phyloP scores from a whole-genome alignment of 2,113 vertebrate species.

The Turnix velox region DNA sequence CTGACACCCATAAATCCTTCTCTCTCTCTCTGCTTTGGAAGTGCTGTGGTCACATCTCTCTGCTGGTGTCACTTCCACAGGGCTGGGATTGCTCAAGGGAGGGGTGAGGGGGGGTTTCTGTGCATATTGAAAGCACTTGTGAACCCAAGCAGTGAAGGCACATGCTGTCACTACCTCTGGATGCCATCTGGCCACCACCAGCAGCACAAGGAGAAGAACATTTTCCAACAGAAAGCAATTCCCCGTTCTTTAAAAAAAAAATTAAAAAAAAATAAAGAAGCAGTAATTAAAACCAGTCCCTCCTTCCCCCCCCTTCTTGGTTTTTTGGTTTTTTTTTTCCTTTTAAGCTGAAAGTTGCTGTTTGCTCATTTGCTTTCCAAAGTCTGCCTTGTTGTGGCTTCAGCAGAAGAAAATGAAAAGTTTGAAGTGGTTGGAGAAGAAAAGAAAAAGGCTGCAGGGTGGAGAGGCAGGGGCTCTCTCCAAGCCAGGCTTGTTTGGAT shows the following conservation, averaged over 20 bases:
- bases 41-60: no score
- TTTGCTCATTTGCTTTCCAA: conserved; percentile 70
- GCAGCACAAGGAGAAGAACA: background rate
- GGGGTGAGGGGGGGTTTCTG: background rate
- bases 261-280: no score
- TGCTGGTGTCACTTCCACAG: background rate
- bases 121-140: background rate
- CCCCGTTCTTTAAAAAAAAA: no score
- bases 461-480: conserved; percentile 56
- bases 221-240: conserved; percentile 66
- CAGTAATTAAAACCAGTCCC: conserved; percentile 67
- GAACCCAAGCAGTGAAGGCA: background rate
- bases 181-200: conserved; percentile 54
- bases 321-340: no score
- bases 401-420: conserved; percentile 63
- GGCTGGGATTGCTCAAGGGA: background rate
- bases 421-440: conserved; percentile 69
- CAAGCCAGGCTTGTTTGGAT: conserved; percentile 50
- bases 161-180: conserved; percentile 15
- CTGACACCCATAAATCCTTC: no score
- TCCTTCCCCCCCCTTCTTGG: no score
- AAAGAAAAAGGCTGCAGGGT: conserved; percentile 65
- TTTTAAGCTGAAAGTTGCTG: conserved; percentile 59
- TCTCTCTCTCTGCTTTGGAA: background rate
- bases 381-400: conserved; percentile 69